These are phyloP conservation scores for Sussaba pulchella DNA, from an alignment of 2,888 invertebrate species.

Conservation along the genomic window DNA sequence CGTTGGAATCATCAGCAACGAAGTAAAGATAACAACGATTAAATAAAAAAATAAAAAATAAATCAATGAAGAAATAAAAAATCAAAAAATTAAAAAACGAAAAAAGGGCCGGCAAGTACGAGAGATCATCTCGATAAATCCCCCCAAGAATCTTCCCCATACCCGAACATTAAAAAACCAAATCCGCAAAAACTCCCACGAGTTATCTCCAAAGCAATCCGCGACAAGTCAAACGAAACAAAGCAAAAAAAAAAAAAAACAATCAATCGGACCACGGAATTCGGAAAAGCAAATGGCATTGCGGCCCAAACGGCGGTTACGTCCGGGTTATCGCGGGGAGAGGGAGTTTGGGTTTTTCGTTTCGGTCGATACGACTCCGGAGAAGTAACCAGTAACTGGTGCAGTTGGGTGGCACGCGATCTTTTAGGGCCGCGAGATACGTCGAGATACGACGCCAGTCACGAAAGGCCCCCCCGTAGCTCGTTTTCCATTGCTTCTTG, in stretches of 20 bases:
- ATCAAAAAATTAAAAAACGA: too few relatives aligned
- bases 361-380: slow-evolving; percentile 79
- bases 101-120: too few relatives aligned
- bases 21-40: too few relatives aligned
- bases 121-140: too few relatives aligned
- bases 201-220: neutral
- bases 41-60: too few relatives aligned
- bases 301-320: slow-evolving; percentile 35
- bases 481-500: slow-evolving; percentile 66
- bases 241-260: slow-evolving; percentile 8
- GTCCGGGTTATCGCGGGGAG: slow-evolving; percentile 44
- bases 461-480: slow-evolving; percentile 76
- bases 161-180: too few relatives aligned
- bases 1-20: too few relatives aligned
- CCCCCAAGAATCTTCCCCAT: too few relatives aligned
- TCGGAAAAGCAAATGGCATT: slow-evolving; percentile 59
- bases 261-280: slow-evolving; percentile 52
- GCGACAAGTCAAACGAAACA: slow-evolving; percentile 1
- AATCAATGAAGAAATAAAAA: too few relatives aligned
- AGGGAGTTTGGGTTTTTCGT: slow-evolving; percentile 45
- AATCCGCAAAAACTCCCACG: too few relatives aligned
- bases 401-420: slow-evolving; percentile 81
- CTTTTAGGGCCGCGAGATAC: slow-evolving; percentile 80
- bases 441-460: slow-evolving; percentile 81
- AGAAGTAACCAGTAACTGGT: slow-evolving; percentile 78